Conservation (phyloP, 2,888 invertebrate genomes). For the Diloba caeruleocephala region DNA sequence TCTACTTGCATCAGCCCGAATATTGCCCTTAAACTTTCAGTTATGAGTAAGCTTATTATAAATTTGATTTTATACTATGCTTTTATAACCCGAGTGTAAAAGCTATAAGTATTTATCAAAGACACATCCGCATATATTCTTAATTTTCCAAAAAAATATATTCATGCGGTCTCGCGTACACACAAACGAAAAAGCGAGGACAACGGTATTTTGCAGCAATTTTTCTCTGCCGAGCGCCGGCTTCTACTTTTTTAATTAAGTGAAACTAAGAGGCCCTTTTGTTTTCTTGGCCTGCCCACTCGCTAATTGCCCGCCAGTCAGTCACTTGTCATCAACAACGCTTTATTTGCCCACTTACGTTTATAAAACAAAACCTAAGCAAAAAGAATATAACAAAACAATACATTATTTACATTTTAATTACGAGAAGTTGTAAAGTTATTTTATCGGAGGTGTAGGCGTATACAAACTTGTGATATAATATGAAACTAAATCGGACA, state of each 20-base stretch:
- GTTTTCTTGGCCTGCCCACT: constrained; percentile 67
- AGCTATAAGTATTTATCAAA: background rate
- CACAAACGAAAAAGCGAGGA: constrained; percentile 20
- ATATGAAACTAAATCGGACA: too few species aligned
- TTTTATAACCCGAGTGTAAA: too few species aligned
- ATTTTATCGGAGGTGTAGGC: too few species aligned
- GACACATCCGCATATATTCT: background rate
- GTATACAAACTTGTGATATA: too few species aligned
- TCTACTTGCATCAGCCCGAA: too few species aligned
- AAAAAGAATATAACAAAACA: constrained; percentile 46
- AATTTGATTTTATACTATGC: too few species aligned
- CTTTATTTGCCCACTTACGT: constrained; percentile 73
- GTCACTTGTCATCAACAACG: constrained; percentile 80
- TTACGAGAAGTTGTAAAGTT: constrained; percentile 9
- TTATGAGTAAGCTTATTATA: too few species aligned
- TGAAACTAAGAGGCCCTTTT: constrained; percentile 81
- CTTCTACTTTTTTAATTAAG: constrained; percentile 82
- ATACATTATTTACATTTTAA: constrained; percentile 30
- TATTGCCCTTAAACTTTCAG: too few species aligned
- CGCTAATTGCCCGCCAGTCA: constrained; percentile 83
- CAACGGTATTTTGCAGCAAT: constrained; percentile 62
- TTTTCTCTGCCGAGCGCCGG: constrained; percentile 65
- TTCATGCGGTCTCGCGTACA: constrained; percentile 18
- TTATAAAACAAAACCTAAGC: constrained; percentile 59
- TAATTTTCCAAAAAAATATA: constrained; percentile 22